phyloP scores from a whole-genome alignment of 2,888 invertebrate species.

The Oscheius sp. region DNA sequence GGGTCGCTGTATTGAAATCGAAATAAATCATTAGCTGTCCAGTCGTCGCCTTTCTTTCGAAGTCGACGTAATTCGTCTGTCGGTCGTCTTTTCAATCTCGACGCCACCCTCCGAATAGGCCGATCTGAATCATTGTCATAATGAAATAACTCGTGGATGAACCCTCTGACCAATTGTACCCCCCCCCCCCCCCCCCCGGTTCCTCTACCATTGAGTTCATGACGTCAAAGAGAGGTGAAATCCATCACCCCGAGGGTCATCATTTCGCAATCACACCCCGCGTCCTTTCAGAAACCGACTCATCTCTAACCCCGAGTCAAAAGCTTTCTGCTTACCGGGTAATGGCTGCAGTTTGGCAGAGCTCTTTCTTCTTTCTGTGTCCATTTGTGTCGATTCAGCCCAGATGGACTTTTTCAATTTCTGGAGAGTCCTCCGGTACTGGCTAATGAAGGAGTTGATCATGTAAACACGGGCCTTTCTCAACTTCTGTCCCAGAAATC shows the following conservation, averaged over 20 bases:
- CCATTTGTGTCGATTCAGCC: constrained; percentile 43
- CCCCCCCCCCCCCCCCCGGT: background rate
- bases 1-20: constrained; percentile 62
- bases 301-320: background rate
- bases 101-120: constrained; percentile 54
- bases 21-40: constrained; percentile 40
- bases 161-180: background rate
- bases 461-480: constrained; percentile 46
- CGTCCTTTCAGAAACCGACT: constrained; percentile 8
- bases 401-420: constrained; percentile 49
- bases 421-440: constrained; percentile 48
- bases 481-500: constrained; percentile 49
- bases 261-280: constrained; percentile 23
- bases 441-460: constrained; percentile 37
- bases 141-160: background rate
- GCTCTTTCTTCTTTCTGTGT: constrained; percentile 49
- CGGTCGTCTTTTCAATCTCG: constrained; percentile 56
- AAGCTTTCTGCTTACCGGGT: constrained; percentile 43
- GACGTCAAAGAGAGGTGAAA: constrained; percentile 2
- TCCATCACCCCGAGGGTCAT: constrained; percentile 34
- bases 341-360: constrained; percentile 57
- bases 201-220: background rate
- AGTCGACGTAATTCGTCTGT: constrained; percentile 59
- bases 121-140: constrained; percentile 55
- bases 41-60: constrained; percentile 54